phyloP scores from a whole-genome alignment of 2,888 invertebrate species.

The Carpatolechia fugitivella region DNA sequence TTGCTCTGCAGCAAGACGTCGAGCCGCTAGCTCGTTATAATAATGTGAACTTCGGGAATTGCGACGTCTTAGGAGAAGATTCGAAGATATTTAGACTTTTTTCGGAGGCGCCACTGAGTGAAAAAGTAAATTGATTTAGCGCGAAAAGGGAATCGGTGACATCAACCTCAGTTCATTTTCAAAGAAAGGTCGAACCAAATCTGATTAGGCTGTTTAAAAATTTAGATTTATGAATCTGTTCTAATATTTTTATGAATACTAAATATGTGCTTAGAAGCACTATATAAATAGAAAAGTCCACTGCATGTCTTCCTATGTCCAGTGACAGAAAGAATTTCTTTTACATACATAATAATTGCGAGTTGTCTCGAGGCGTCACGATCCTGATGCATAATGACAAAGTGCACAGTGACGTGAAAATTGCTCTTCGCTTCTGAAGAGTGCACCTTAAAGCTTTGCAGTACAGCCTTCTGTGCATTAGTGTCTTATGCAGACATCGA shows the following conservation, averaged over 20 bases:
- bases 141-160: neutral
- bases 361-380: slow-evolving; percentile 78
- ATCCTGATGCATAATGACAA: slow-evolving; percentile 78
- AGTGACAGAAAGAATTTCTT: slow-evolving; percentile 71
- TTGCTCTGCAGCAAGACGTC: slow-evolving; percentile 66
- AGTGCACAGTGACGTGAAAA: slow-evolving; percentile 77
- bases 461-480: slow-evolving; percentile 26
- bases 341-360: slow-evolving; percentile 78
- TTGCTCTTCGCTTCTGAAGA: slow-evolving; percentile 55
- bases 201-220: too few species aligned
- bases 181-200: slow-evolving; percentile 9
- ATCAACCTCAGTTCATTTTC: slow-evolving; percentile 1
- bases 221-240: too few species aligned
- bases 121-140: slow-evolving; percentile 10
- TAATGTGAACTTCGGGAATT: slow-evolving; percentile 78
- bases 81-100: slow-evolving; percentile 33
- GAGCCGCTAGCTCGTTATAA: slow-evolving; percentile 75
- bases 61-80: slow-evolving; percentile 67
- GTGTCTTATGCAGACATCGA: neutral
- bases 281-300: slow-evolving; percentile 16
- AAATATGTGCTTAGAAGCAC: neutral
- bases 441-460: slow-evolving; percentile 28
- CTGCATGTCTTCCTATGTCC: slow-evolving; percentile 52
- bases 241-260: too few species aligned
- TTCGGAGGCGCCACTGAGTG: slow-evolving; percentile 3